Evolutionary conservation across 2,888 invertebrate species (phyloP).

Genomic region (Himalopsyche tibetana): DNA sequence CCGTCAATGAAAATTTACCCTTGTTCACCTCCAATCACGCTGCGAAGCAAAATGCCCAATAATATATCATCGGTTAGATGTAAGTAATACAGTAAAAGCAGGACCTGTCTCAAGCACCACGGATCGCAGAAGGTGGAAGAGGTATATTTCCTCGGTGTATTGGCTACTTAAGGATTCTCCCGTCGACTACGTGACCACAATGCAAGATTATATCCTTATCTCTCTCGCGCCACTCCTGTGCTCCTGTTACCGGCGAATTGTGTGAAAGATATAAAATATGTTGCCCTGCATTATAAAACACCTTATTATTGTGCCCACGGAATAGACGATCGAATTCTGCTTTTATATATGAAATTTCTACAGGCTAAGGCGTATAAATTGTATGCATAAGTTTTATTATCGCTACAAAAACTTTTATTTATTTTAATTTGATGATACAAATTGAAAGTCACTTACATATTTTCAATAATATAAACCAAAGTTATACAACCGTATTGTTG

Average conservation of each 20-base stretch:
- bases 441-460: no score
- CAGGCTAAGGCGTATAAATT: background rate
- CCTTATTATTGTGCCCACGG: conserved; percentile 43
- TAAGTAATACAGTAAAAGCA: conserved; percentile 24
- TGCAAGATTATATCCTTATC: conserved; percentile 64
- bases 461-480: no score
- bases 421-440: no score
- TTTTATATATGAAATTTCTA: conserved; percentile 14
- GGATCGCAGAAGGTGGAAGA: conserved; percentile 43
- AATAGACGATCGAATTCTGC: background rate
- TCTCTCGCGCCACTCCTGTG: conserved; percentile 46
- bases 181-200: conserved; percentile 63
- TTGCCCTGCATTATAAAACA: conserved; percentile 60
- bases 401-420: no score
- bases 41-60: background rate
- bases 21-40: conserved; percentile 44
- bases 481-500: no score
- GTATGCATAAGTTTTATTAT: background rate
- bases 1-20: background rate
- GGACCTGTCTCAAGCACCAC: conserved; percentile 37
- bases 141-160: conserved; percentile 59
- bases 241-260: conserved; percentile 60
- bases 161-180: conserved; percentile 65
- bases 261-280: conserved; percentile 64
- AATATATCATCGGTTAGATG: conserved; percentile 46